Evolutionary conservation across 1,140 invertebrate genomes (phyloP), one percentile per base, ranked within the genome.

Genomic region (Choristoneura fumiferana): DNA sequence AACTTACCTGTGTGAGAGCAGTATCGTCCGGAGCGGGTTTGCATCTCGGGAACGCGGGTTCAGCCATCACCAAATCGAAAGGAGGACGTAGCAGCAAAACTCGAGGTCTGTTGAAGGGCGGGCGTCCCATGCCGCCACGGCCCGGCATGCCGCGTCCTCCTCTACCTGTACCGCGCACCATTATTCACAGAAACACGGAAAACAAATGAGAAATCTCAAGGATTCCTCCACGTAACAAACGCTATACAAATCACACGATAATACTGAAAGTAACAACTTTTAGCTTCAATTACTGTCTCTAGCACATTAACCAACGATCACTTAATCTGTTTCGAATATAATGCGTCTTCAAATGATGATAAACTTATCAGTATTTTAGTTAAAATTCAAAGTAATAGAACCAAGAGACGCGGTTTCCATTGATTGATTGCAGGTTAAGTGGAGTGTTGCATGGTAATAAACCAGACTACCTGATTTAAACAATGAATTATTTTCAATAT

Each of bases 31-130:
- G 92, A 58, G 95, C 96, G 4, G 95, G 92, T 80, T 96, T 96
- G 8, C 96, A 96, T 73, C 95, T 91, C 4, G 96, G 97, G 79
- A 98, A 98, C 3, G 95, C 93, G 22, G 92, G 93, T 84, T 98
- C 97, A 58, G 96, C 97, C 39, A 98, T 89, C 3, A 95, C 94
- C 54, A 97, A 91, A 83, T 98, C 97, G 82, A 98, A 98, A 0
- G 97, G 97, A 74, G 97, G 95, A 43, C 96, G 91, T 6, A 96
- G 94, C 66, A 96, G 91, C 77, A 95, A 94, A 52, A 94, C 93
- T 73, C 95, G 94, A 1, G 91, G 90, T 63, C 91, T 90, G 58
- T 90, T 91, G 66, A 92, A 93, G 33, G 91, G 91, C 43, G 91
- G 91, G 14, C 92, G 89, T 9, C 93, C 93, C 83, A 94, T 93